Evolutionary conservation across 2,113 vertebrate genomes (phyloP).

Genomic region (Narcine bancroftii): DNA sequence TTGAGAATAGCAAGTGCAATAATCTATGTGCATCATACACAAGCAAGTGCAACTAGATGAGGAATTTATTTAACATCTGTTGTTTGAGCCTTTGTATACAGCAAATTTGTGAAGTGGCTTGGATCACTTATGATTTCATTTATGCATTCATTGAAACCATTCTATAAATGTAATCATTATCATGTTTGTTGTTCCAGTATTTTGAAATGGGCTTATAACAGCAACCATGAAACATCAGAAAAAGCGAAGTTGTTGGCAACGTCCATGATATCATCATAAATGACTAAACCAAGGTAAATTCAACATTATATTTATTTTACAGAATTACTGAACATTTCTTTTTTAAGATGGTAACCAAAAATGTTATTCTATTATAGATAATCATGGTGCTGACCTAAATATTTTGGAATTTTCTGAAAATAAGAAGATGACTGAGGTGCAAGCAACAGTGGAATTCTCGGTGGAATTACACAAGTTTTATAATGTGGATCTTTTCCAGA

Average conservation of each 20-base stretch:
- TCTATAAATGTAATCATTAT: background rate
- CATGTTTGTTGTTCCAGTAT: slow-evolving; percentile 52
- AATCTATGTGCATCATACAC: background rate
- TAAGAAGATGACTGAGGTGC: slow-evolving; percentile 93
- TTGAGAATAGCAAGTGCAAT: background rate
- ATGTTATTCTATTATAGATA: slow-evolving; percentile 11
- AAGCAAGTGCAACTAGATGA: background rate
- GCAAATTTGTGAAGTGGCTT: background rate
- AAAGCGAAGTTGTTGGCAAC: slow-evolving; percentile 45
- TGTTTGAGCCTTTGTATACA: background rate
- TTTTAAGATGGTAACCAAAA: background rate
- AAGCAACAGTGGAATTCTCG: slow-evolving; percentile 97
- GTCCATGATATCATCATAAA: slow-evolving; percentile 55
- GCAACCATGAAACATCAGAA: slow-evolving; percentile 52
- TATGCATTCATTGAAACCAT: background rate
- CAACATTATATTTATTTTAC: too few species aligned
- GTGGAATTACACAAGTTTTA: slow-evolving; percentile 99
- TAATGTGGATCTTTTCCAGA: slow-evolving; percentile 98
- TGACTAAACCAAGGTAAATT: slow-evolving; percentile 61
- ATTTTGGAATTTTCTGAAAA: slow-evolving; percentile 57
- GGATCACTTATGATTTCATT: background rate
- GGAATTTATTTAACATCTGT: background rate
- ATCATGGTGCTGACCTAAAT: slow-evolving; percentile 60
- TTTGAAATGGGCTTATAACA: slow-evolving; percentile 55
- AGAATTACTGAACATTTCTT: background rate